These are phyloP conservation scores for Drosophila paranaensis DNA, from an alignment of 2,888 invertebrate species.

Conservation along the genomic window DNA sequence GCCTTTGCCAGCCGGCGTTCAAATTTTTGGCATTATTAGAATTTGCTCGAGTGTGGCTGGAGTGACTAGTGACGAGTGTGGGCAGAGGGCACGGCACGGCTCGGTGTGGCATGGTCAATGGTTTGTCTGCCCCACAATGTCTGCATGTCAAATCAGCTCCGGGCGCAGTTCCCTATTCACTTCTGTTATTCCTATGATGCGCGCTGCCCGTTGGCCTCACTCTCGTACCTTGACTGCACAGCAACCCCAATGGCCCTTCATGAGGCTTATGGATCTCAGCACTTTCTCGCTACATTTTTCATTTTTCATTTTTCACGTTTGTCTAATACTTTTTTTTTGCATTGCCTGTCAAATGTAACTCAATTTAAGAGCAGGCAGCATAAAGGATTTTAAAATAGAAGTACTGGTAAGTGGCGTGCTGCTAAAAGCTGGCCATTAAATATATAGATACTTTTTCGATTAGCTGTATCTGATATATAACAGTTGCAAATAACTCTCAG, in stretches of 20 bases:
- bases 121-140: slow-evolving; percentile 23
- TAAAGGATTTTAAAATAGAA: slow-evolving; percentile 13
- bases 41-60: slow-evolving; percentile 39
- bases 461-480: not conserved
- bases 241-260: slow-evolving; percentile 10
- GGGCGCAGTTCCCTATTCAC: slow-evolving; percentile 21
- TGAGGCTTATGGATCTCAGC: slow-evolving; percentile 13
- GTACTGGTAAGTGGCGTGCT: not conserved
- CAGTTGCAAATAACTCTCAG: not conserved
- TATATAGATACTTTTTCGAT: not conserved
- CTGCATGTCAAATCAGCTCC: slow-evolving; percentile 32
- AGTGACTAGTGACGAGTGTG: slow-evolving; percentile 37
- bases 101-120: slow-evolving; percentile 12
- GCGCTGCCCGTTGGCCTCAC: slow-evolving; percentile 11
- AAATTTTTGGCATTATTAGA: slow-evolving; percentile 66
- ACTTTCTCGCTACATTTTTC: slow-evolving; percentile 15
- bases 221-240: not conserved
- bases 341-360: slow-evolving; percentile 36
- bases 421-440: not conserved
- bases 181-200: slow-evolving; percentile 38
- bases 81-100: slow-evolving; percentile 7
- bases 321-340: slow-evolving; percentile 17
- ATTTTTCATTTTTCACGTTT: slow-evolving; percentile 13
- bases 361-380: slow-evolving; percentile 47
- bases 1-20: slow-evolving; percentile 42